phyloP scores from a whole-genome alignment of 2,888 invertebrate genomes.

The Germaria angustata region DNA sequence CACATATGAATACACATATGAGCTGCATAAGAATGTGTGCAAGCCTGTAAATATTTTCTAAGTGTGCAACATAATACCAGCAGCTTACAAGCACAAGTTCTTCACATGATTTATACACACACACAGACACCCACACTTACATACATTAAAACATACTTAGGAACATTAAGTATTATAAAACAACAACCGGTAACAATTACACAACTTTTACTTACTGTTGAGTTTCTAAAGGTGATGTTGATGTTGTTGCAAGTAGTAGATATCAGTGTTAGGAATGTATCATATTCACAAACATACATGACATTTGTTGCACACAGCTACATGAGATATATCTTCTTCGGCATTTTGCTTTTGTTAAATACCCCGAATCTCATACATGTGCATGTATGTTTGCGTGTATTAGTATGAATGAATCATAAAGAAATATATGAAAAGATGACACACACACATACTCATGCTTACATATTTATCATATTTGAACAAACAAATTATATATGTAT shows the following conservation, averaged over 20 bases:
- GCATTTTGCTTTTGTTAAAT: neutral
- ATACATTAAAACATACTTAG: conserved; percentile 23
- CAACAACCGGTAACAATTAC: conserved; percentile 60
- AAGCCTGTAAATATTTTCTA: conserved; percentile 20
- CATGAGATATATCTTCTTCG: conserved; percentile 38
- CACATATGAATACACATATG: neutral
- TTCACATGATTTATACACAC: neutral
- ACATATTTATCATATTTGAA: too few relatives aligned
- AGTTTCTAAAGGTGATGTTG: conserved; percentile 44
- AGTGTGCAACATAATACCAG: conserved; percentile 28
- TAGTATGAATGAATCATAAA: conserved; percentile 33
- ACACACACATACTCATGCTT: neutral
- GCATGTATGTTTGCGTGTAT: neutral
- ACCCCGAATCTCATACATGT: neutral
- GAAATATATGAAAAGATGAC: conserved; percentile 51
- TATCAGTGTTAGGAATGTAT: neutral
- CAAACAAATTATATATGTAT: too few relatives aligned
- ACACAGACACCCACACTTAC: neutral
- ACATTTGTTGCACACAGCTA: conserved; percentile 61
- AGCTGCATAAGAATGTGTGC: neutral
- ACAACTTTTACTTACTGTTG: conserved; percentile 56
- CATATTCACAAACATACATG: neutral
- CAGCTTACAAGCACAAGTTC: conserved; percentile 13
- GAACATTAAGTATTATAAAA: conserved; percentile 41
- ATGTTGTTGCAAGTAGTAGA: conserved; percentile 14